These are phyloP conservation scores for Tridacna crocea DNA, from an alignment of 2,888 invertebrate genomes.

Conservation along the genomic window DNA sequence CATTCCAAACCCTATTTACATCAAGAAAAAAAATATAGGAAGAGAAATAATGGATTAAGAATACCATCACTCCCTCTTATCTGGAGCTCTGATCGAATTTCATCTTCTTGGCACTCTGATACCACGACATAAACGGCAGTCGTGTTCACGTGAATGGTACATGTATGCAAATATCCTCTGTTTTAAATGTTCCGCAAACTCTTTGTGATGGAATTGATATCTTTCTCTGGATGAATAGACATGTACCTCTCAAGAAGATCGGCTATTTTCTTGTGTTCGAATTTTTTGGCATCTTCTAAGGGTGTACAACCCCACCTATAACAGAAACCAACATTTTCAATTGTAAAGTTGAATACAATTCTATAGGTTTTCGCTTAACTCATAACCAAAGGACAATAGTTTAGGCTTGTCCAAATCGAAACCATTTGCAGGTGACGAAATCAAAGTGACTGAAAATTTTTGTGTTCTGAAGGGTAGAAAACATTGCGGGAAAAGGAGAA, in stretches of 20 bases:
- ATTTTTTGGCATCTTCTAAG: slow-evolving; percentile 94
- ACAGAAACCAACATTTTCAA: neutral
- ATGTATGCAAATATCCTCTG: neutral
- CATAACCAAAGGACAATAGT: too few species aligned
- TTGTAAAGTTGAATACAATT: neutral
- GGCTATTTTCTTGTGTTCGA: slow-evolving; percentile 91
- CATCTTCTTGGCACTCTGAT: too few species aligned
- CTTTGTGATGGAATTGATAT: slow-evolving; percentile 9
- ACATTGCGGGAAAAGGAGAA: neutral
- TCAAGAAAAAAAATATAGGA: too few species aligned
- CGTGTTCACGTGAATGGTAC: neutral
- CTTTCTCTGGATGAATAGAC: slow-evolving; percentile 41
- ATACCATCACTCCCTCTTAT: too few species aligned
- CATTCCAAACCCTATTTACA: too few species aligned
- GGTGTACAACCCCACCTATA: slow-evolving; percentile 95
- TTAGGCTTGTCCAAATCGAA: too few species aligned
- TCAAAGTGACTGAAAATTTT: too few species aligned
- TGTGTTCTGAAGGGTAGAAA: too few species aligned
- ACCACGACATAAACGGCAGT: too few species aligned
- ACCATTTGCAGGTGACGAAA: too few species aligned
- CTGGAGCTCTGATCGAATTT: too few species aligned
- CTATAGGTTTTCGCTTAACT: neutral
- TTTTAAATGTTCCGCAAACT: slow-evolving; percentile 9
- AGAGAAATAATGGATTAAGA: too few species aligned
- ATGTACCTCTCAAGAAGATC: slow-evolving; percentile 82